Base-by-base conservation (phyloP, 1,140 invertebrate species). In the Tenebrio molitor region DNA sequence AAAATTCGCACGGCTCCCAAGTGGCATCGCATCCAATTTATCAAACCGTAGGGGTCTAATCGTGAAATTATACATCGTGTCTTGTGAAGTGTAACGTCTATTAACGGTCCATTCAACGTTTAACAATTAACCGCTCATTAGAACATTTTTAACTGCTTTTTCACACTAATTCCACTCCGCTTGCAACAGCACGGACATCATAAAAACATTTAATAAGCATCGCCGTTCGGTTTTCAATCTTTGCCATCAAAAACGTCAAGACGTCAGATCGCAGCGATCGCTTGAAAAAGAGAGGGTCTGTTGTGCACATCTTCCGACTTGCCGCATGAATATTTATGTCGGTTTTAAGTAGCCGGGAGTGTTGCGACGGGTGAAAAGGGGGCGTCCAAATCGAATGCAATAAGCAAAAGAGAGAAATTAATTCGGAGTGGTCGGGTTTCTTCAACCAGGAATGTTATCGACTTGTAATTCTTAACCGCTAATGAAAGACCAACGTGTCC, bases 91-190 rank as follows among this genome's bases (percentile, higher is more conserved):
- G 67, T 58, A 53, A 36, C 67, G 67, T 50, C 34, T 69, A 69
- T 69, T 69, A 69, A 46, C 34, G 10, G 42, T 33, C 23, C 42
- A 53, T 53, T 69, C 46, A 58, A 16, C 50, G 44, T 68, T 50
- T 50, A 69, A 69, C 67, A 69, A 69, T 69, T 69, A 69, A 33
- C 44, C 50, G 67, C 42, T 69, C 42, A 69, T 69, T 69, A 69
- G 42, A 29, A 65, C 34, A 53, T 50, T 53, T 69, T 69, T 69
- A 53, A 8, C 36, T 53, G 67, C 50, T 44, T 69, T 69, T 21
- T 46, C 41, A 34, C 36, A 53, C 44, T 53, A 41, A 44, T 69
- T 53, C 19, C 67, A 39, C n/a, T 21, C 67, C 29, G 19, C 50
- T 53, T 53, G 44, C 42, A 34, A 44, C 67, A 53, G 42, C 67